These are phyloP conservation scores for Scrobipalpa costella DNA, from an alignment of 2,888 invertebrate genomes.

Conservation along the genomic window DNA sequence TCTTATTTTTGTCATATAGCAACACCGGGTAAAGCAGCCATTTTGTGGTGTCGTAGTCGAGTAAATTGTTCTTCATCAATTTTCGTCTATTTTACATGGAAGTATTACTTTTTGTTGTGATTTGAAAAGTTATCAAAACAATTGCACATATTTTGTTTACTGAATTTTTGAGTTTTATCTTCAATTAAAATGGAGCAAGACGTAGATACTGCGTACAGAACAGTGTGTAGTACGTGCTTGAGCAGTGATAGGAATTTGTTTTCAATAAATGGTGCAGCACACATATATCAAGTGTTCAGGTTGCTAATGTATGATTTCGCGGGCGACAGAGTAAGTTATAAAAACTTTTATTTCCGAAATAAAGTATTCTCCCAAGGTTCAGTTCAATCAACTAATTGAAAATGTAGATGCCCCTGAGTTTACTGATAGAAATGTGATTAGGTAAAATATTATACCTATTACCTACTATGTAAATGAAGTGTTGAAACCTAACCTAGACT, in stretches of 20 bases:
- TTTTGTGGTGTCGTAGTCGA: slow-evolving; percentile 77
- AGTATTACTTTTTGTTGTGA: slow-evolving; percentile 80
- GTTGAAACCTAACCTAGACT: too few species aligned
- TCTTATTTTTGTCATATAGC: slow-evolving; percentile 34
- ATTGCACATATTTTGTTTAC: slow-evolving; percentile 28
- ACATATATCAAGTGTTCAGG: slow-evolving; percentile 63
- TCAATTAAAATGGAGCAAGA: slow-evolving; percentile 68
- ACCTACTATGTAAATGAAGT: too few species aligned
- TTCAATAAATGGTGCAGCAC: slow-evolving; percentile 52
- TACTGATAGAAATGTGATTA: not conserved
- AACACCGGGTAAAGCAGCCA: slow-evolving; percentile 75
- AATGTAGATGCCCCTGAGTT: not conserved
- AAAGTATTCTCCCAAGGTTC: slow-evolving; percentile 15
- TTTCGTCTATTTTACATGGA: slow-evolving; percentile 80
- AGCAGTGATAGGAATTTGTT: slow-evolving; percentile 66
- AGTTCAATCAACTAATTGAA: not conserved
- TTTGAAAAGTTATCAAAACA: slow-evolving; percentile 59
- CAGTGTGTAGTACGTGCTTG: slow-evolving; percentile 66
- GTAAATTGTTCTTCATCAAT: slow-evolving; percentile 62
- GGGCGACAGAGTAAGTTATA: slow-evolving; percentile 63
- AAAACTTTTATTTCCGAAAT: slow-evolving; percentile 34
- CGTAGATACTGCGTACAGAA: slow-evolving; percentile 58
- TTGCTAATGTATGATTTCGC: slow-evolving; percentile 70
- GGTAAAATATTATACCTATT: too few species aligned
- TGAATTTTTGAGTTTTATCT: slow-evolving; percentile 35